These are phyloP conservation scores for Helarctos malayanus DNA, from an alignment of 2,797 vertebrate species.

Conservation along the genomic window DNA sequence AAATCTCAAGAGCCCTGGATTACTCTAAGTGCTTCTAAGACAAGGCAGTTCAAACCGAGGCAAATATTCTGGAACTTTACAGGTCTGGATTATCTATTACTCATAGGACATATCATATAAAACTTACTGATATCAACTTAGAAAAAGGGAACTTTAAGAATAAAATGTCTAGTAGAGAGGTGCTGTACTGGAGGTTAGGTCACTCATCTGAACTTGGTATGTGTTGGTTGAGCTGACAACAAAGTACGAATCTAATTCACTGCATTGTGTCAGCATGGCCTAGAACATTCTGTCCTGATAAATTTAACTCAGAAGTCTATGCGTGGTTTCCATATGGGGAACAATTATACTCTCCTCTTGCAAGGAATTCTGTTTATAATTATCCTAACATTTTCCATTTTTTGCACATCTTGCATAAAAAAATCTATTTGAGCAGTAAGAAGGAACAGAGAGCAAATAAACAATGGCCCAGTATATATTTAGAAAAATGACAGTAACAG, in stretches of 20 bases:
- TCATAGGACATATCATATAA: background rate
- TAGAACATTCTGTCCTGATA: conserved; percentile 30
- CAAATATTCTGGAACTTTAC: background rate
- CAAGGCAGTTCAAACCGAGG: background rate
- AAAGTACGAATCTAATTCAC: background rate
- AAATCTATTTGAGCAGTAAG: conserved; percentile 84
- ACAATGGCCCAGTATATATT: conserved; percentile 60
- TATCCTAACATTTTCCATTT: conserved; percentile 70
- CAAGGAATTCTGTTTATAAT: conserved; percentile 80
- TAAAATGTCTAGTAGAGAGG: conserved; percentile 7
- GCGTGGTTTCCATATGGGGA: conserved; percentile 77
- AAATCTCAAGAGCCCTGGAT: background rate
- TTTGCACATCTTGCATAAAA: conserved; percentile 80
- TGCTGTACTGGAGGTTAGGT: background rate
- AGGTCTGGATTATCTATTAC: background rate
- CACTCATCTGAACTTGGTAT: background rate
- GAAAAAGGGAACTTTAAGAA: conserved; percentile 44
- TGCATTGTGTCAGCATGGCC: background rate
- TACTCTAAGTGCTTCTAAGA: conserved; percentile 28
- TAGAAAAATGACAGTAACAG: conserved; percentile 84
- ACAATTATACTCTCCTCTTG: conserved; percentile 61
- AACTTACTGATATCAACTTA: background rate
- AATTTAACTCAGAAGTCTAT: conserved; percentile 78
- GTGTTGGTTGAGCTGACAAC: background rate
- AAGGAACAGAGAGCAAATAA: conserved; percentile 68